Base-by-base conservation (phyloP, 2,113 vertebrate species). In the Aviceda subcristata region DNA sequence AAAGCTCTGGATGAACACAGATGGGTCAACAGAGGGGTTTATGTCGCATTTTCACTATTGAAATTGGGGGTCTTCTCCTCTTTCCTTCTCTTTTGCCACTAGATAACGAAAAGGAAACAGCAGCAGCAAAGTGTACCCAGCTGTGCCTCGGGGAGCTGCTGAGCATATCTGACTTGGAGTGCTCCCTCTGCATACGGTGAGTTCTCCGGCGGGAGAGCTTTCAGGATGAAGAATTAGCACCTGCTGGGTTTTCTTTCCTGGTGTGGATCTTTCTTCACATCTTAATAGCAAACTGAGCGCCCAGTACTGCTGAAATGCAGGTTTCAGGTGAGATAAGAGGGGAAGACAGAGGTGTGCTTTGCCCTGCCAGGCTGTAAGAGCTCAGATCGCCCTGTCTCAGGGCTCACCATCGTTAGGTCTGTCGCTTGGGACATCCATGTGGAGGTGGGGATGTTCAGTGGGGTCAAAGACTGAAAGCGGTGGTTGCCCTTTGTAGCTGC, bases 101-200 rank as follows among this genome's bases (percentile, higher is more conserved):
- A 97, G 96, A 77, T 75, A 64, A 63, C 0, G 26, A 90, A 59
- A 92, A 95, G 22, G 88, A 90, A 60, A 69, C 69, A 39, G 64
- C 73, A 95, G 59, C 72, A 79, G 56, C n/a, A 13, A 57, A 79
- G 5, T 24, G 41, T 26, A 21, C 50, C 26, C 71, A 86, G 41
- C n/a, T 2, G 2, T 72, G 71, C 45, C 91, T 97, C 0, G 8
- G 22, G 26, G 92, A 96, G 41, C 92, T 98, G 43, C 97, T 99
- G 94, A 98, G 96, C 7, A 48, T 98, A 39, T 98, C 99, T 26
- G 99, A 99, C 93, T 97, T 99, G 63, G 99, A 99, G 95, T 99
- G 99, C 77, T 99, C 99, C 73, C 98, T 99, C 88, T 99, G 99
- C 95, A 99, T 99, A 79, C 98, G 99, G 99, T 99, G 87, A 98